Conservation (phyloP, 1,140 invertebrate species). For the Drosophila obscura region DNA sequence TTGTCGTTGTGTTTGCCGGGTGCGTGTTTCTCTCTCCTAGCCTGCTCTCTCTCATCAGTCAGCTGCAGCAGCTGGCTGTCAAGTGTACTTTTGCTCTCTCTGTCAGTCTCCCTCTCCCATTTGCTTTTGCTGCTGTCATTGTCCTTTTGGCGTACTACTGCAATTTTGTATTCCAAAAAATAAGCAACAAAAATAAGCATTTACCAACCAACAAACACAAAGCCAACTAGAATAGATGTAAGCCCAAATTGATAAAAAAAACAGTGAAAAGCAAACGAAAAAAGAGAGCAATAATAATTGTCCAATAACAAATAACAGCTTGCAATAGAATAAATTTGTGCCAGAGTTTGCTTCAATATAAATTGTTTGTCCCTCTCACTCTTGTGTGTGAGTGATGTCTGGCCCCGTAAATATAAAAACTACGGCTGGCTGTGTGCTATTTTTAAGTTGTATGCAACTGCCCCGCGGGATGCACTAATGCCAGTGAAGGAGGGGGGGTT, state of each 20-base stretch:
- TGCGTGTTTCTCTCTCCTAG: slow-evolving; percentile 21
- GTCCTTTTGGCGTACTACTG: slow-evolving; percentile 45
- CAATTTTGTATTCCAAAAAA: slow-evolving; percentile 20
- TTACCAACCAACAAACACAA: slow-evolving; percentile 34
- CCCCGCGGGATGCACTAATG: slow-evolving; percentile 2
- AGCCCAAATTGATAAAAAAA: slow-evolving; percentile 34
- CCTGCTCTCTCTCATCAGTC: slow-evolving; percentile 21
- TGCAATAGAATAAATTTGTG: slow-evolving; percentile 38
- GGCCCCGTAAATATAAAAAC: slow-evolving; percentile 55
- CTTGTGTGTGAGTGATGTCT: slow-evolving; percentile 27
- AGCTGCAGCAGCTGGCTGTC: slow-evolving; percentile 37
- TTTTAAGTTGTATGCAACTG: slow-evolving; percentile 56
- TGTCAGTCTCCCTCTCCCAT: slow-evolving; percentile 5
- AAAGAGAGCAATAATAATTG: slow-evolving; percentile 16
- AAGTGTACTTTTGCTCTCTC: slow-evolving; percentile 2
- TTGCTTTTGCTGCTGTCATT: slow-evolving; percentile 25
- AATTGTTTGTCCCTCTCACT: slow-evolving; percentile 21
- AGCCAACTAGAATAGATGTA: not conserved
- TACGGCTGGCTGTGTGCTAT: slow-evolving; percentile 65
- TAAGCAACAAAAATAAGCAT: slow-evolving; percentile 43
- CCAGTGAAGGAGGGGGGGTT: not conserved
- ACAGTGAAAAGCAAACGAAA: slow-evolving; percentile 5
- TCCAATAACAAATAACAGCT: slow-evolving; percentile 23
- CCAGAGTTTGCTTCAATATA: slow-evolving; percentile 28
- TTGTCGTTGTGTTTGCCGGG: slow-evolving; percentile 64